A percentile compares a stretch with the other conserved stretches of the same genome.
These are phyloP conservation scores for Trematocara zebra DNA, from an alignment of 2,113 vertebrate genomes.

Conservation along the genomic window DNA sequence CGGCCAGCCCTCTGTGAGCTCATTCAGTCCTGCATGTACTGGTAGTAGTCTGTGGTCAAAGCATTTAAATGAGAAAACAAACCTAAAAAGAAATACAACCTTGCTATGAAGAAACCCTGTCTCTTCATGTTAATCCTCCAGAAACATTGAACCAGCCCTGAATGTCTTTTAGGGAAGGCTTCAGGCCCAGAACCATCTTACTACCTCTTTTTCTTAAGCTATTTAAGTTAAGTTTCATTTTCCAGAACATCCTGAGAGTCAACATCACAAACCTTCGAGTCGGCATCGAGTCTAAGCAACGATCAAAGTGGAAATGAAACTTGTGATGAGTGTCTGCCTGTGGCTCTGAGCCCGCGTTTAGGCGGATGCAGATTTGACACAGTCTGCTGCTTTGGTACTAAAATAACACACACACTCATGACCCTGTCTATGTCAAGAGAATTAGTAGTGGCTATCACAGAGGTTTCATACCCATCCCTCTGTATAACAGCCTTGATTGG, in stretches of 20 bases:
- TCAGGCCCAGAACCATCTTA: not conserved
- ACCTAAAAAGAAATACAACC: not conserved
- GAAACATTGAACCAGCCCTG: not conserved
- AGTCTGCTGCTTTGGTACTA: slow-evolving; percentile 58
- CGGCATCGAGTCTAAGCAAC: not conserved
- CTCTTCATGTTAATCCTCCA: not conserved
- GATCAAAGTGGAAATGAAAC: slow-evolving; percentile 15
- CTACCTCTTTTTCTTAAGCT: not conserved
- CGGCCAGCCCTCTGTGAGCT: slow-evolving; percentile 22
- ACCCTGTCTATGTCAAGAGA: not conserved
- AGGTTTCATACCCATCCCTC: not conserved
- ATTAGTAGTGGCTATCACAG: not conserved
- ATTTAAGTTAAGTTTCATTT: not conserved
- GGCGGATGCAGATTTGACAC: slow-evolving; percentile 17
- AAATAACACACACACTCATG: slow-evolving; percentile 13
- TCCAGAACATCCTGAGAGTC: not conserved
- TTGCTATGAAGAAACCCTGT: slow-evolving; percentile 10
- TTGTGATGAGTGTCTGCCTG: not conserved
- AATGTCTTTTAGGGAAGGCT: not conserved
- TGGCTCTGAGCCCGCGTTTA: not conserved
- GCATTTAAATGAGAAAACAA: not conserved
- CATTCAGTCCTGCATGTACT: not conserved
- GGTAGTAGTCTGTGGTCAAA: slow-evolving; percentile 18
- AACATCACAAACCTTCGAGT: not conserved
- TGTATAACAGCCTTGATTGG: not conserved